Conservation (phyloP, 2,888 invertebrate genomes). For the Meiosimyza decipiens region DNA sequence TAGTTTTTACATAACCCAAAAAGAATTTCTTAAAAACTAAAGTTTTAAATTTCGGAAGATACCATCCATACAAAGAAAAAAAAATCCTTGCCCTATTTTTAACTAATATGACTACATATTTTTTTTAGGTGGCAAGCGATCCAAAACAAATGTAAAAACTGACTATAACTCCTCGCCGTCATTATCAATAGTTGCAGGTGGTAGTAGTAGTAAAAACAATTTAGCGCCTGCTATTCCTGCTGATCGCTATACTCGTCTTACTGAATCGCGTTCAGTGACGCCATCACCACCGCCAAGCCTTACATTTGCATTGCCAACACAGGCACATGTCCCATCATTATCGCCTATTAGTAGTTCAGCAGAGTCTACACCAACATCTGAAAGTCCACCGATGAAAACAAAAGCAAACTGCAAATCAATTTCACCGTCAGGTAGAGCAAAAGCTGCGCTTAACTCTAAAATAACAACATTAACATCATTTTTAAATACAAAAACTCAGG, state of each 20-base stretch:
- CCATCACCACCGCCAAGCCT: conserved; percentile 76
- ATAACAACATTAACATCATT: conserved; percentile 64
- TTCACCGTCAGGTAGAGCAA: conserved; percentile 65
- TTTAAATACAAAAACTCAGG: conserved; percentile 60
- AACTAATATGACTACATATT: not conserved
- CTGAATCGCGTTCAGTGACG: conserved; percentile 82
- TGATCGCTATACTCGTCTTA: conserved; percentile 75
- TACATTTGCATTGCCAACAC: conserved; percentile 58
- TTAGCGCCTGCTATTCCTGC: conserved; percentile 53
- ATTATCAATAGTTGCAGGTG: conserved; percentile 30
- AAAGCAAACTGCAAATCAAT: conserved; percentile 58
- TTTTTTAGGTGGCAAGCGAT: conserved; percentile 14
- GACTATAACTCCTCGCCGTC: conserved; percentile 35
- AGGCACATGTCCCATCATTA: conserved; percentile 68
- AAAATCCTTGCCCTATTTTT: not conserved
- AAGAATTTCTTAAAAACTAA: too few relatives aligned
- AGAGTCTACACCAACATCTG: conserved; percentile 70
- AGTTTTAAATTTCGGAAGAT: too few relatives aligned
- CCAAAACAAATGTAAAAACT: not conserved
- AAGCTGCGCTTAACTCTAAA: conserved; percentile 64
- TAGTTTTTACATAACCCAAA: too few relatives aligned
- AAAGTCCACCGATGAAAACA: conserved; percentile 66
- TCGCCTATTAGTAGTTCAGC: conserved; percentile 70
- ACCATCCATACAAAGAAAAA: too few relatives aligned
- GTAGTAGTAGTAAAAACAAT: not conserved